Conservation (phyloP, 2,113 vertebrate species). For the Thunnus thynnus region DNA sequence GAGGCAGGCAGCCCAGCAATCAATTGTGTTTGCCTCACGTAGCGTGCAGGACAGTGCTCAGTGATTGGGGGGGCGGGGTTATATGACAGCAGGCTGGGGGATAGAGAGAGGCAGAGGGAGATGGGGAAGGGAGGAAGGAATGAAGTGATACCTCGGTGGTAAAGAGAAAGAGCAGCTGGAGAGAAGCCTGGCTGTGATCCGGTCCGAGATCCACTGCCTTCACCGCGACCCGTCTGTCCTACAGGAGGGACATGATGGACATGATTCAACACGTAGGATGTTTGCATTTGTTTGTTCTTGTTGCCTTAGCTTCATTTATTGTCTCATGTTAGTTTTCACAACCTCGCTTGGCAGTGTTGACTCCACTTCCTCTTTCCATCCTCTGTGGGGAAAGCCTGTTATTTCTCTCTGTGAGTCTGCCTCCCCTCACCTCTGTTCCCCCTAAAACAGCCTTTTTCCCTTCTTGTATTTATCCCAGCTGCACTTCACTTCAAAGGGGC, state of each 20-base stretch:
- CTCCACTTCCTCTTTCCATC: slow-evolving; percentile 33
- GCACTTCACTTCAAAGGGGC: slow-evolving; percentile 53
- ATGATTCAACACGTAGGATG: slow-evolving; percentile 59
- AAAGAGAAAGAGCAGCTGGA: slow-evolving; percentile 18
- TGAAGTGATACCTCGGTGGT: slow-evolving; percentile 14
- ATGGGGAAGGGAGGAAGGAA: slow-evolving; percentile 19
- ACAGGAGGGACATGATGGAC: slow-evolving; percentile 54
- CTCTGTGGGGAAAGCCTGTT: slow-evolving; percentile 24
- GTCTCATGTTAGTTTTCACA: neutral
- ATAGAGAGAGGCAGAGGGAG: slow-evolving; percentile 4
- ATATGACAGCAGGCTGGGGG: slow-evolving; percentile 25
- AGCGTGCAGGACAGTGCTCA: slow-evolving; percentile 38
- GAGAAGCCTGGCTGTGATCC: slow-evolving; percentile 1
- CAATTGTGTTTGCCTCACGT: slow-evolving; percentile 68
- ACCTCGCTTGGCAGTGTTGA: neutral
- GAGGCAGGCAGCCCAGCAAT: slow-evolving; percentile 28
- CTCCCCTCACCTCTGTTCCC: slow-evolving; percentile 7
- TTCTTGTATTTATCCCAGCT: slow-evolving; percentile 50
- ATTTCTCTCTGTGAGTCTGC: slow-evolving; percentile 28
- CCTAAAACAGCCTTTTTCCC: neutral
- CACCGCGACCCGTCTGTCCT: neutral
- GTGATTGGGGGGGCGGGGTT: slow-evolving; percentile 15
- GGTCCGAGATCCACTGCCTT: neutral
- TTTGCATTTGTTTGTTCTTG: neutral
- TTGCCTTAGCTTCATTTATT: neutral